These are phyloP conservation scores for Dicrurus megarhynchus DNA, from an alignment of 2,113 vertebrate genomes.

Conservation along the genomic window DNA sequence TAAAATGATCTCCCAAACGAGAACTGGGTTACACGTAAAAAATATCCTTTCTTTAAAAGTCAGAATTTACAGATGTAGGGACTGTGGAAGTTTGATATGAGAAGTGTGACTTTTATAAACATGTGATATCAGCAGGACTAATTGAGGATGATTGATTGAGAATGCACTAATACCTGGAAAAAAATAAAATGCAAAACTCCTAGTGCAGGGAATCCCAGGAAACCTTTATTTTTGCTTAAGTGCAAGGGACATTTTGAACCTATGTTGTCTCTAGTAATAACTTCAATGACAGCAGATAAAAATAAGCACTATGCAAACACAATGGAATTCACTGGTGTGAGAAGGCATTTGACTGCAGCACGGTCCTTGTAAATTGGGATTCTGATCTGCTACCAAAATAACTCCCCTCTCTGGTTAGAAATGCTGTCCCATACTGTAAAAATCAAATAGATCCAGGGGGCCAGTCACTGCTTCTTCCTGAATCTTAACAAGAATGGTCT, in stretches of 20 bases:
- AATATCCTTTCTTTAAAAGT: neutral
- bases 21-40: neutral
- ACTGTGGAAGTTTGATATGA: neutral
- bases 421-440: neutral
- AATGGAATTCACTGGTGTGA: neutral
- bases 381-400: neutral
- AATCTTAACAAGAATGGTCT: neutral
- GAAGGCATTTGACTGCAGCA: neutral
- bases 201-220: neutral
- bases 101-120: neutral
- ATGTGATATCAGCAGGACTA: neutral
- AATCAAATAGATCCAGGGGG: neutral
- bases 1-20: neutral
- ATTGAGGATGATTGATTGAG: neutral
- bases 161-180: neutral
- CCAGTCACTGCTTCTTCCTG: neutral
- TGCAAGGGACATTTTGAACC: neutral
- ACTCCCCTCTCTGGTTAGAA: neutral
- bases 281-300: slow-evolving; percentile 12
- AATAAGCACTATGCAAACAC: neutral
- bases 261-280: neutral
- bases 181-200: neutral
- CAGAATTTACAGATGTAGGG: neutral
- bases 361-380: neutral
- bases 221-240: neutral